These are phyloP conservation scores for Elgaria multicarinata DNA, from an alignment of 2,113 vertebrate species.

Conservation along the genomic window DNA sequence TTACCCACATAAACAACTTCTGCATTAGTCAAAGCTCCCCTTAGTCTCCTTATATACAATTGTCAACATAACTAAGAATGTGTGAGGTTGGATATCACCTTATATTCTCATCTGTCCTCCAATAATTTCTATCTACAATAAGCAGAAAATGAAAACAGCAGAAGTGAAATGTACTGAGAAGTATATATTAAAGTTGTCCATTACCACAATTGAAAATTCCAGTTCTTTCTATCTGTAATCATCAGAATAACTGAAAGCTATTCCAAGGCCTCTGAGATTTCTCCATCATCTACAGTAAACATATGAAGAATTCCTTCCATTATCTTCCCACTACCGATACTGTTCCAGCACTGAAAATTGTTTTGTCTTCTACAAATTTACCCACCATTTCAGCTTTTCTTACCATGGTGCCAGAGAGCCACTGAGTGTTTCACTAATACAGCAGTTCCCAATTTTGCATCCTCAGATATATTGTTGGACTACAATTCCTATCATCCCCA, in stretches of 20 bases:
- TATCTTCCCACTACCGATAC: not conserved
- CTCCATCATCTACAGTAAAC: no score
- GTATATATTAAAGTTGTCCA: not conserved
- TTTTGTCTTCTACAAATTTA: no score
- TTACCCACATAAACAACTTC: not conserved
- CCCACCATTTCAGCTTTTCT: no score
- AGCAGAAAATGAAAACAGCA: not conserved
- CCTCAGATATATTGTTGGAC: no score
- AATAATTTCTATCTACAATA: not conserved
- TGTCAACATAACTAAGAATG: not conserved
- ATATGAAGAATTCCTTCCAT: not conserved
- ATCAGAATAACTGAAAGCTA: not conserved
- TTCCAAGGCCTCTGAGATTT: not conserved
- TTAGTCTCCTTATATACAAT: not conserved
- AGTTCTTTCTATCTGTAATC: not conserved
- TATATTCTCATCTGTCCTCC: not conserved
- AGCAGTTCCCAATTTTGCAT: no score
- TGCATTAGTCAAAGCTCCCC: not conserved
- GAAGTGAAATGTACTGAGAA: not conserved
- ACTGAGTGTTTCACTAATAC: no score
- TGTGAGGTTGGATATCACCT: not conserved
- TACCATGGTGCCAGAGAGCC: no score
- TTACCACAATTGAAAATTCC: not conserved
- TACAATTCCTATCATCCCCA: no score
- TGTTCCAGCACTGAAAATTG: not conserved